These are phyloP conservation scores for Menura novaehollandiae DNA, from an alignment of 2,113 vertebrate species.

Conservation along the genomic window DNA sequence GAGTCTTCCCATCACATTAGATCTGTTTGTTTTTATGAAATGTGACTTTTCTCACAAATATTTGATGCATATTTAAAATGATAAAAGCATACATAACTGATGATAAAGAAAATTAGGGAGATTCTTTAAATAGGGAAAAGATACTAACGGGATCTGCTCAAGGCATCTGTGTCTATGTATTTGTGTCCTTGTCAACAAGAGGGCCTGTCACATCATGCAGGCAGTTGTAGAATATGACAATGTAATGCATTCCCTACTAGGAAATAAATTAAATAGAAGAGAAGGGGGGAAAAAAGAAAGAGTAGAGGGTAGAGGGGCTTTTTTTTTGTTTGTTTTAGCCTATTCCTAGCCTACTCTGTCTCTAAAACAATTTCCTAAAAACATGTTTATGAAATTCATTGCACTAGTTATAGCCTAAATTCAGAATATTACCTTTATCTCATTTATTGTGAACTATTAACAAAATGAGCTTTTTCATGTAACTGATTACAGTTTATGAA, in stretches of 20 bases:
- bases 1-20: background rate
- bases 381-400: background rate
- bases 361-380: background rate
- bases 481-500: background rate
- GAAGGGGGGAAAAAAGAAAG: fast-evolving
- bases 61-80: background rate
- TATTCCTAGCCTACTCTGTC: background rate
- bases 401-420: background rate
- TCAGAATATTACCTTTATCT: background rate
- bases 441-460: background rate
- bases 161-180: background rate
- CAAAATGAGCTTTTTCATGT: background rate
- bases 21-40: background rate
- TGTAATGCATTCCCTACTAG: background rate
- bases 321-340: background rate
- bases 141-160: background rate
- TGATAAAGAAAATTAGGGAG: background rate
- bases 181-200: background rate
- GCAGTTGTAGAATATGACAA: background rate
- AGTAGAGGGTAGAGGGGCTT: fast-evolving
- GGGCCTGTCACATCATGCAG: background rate
- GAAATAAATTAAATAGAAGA: background rate
- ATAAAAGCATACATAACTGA: background rate
- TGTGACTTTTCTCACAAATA: background rate
- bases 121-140: background rate